Evolutionary conservation across 2,888 invertebrate genomes (phyloP).

Genomic region (Drosophila basisetae): DNA sequence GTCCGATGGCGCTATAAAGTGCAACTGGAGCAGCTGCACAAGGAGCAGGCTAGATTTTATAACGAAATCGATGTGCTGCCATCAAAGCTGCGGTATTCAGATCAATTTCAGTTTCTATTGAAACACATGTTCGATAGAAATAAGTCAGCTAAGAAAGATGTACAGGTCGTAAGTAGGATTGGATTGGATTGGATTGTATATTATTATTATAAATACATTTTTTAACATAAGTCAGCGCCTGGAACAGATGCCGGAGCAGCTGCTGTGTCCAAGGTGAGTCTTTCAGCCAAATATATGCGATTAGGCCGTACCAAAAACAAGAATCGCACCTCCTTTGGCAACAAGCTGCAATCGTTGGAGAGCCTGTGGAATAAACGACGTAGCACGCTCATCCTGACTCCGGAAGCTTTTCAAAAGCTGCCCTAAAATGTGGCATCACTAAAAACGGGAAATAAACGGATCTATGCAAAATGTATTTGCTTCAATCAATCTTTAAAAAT

Average conservation of each 20-base stretch:
- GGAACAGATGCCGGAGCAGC: neutral
- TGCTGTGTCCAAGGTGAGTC: constrained; percentile 6
- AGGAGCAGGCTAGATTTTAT: constrained; percentile 30
- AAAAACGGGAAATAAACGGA: neutral
- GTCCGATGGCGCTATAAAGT: constrained; percentile 58
- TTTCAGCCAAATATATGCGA: constrained; percentile 33
- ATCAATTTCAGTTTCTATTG: constrained; percentile 46
- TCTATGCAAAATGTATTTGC: too few relatives aligned
- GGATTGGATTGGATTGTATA: too few relatives aligned
- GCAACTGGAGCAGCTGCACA: constrained; percentile 39
- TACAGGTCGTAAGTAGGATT: constrained; percentile 27
- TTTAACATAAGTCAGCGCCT: neutral
- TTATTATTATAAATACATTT: too few relatives aligned
- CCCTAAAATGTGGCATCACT: neutral
- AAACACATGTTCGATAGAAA: constrained; percentile 52
- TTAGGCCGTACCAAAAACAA: constrained; percentile 25
- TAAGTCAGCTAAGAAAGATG: neutral
- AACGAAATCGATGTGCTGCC: constrained; percentile 11
- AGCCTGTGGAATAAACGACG: constrained; percentile 33
- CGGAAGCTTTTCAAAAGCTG: constrained; percentile 46
- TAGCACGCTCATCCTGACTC: constrained; percentile 39
- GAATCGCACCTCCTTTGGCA: constrained; percentile 1
- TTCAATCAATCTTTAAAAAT: too few relatives aligned
- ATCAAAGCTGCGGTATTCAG: constrained; percentile 38
- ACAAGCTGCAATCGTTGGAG: constrained; percentile 44